Evolutionary conservation across 2,888 invertebrate genomes (phyloP), one percentile per base, ranked within the genome.

Genomic region (Adineta ricciae): DNA sequence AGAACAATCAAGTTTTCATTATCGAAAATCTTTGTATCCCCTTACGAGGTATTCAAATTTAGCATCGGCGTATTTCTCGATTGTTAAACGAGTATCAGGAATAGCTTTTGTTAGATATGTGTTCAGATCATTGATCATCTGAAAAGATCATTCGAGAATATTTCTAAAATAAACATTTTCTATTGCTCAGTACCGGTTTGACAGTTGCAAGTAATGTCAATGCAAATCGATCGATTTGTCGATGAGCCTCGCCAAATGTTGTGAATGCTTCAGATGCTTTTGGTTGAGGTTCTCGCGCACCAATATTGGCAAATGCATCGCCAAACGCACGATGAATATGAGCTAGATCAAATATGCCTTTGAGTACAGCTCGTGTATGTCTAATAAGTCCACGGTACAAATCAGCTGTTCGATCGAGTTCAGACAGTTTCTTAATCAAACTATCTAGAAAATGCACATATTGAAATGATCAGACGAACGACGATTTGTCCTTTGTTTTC

Each of bases 61-160:
- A 0, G 96, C 95, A 91, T 99, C 98, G 0, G 98, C 95, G 90
- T 99, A 99, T 89, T 97, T 97, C 88, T 95, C 94, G 72, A 99
- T 96, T 0, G 99, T 99, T 52, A 99, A 91, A 88, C 96, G 94
- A 0, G 98, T 99, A 90, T 99, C 99, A 0, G 99, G 99, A 88
- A 99, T 97, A 0, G 98, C 99, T 91, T 98, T 91, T 90, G 96
- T 94, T 0, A 99, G 92, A 89, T 97, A 99, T 0, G 98, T 98
- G 36, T 96, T 96, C 91, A 99, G 93, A 90, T 99, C 98, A 73
- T 94, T 93, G 84, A 98, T 91, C 88, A 99, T 94, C 94, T 95
- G 90, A 24, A 89, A 90, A 87, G 88, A 87, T 84, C 19, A 19
- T 9, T 2, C 32, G 5, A 46, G 46, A 36, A 32, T 56, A 56